A percentile compares a stretch with the other conserved stretches of the same genome.
phyloP scores from a whole-genome alignment of 2,888 invertebrate species.

The Eledona agricola region DNA sequence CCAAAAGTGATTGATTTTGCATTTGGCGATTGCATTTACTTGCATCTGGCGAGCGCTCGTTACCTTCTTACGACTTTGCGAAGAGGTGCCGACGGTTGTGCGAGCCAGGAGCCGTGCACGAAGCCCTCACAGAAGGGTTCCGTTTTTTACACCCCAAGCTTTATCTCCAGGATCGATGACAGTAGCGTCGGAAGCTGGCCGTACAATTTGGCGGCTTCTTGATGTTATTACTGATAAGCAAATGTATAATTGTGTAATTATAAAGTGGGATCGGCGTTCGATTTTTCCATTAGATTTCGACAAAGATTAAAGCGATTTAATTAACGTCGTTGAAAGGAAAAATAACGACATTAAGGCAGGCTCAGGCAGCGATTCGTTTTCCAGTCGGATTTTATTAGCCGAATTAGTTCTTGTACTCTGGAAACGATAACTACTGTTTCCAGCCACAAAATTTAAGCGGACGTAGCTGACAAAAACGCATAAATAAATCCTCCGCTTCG shows the following conservation, averaged over 20 bases:
- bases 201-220: conserved; percentile 31
- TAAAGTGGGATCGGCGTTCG: conserved; percentile 25
- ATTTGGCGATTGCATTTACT: conserved; percentile 3
- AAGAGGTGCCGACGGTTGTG: conserved; percentile 20
- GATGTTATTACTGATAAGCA: conserved; percentile 39
- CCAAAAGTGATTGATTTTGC: too few relatives aligned
- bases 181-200: conserved; percentile 28
- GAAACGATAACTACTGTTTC: too few relatives aligned
- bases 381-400: too few relatives aligned
- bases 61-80: conserved; percentile 9
- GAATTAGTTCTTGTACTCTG: too few relatives aligned
- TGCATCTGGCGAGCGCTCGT: conserved; percentile 2
- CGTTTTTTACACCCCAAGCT: not conserved
- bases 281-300: conserved; percentile 31
- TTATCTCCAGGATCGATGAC: conserved; percentile 29
- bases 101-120: conserved; percentile 8
- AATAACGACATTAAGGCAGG: conserved; percentile 8
- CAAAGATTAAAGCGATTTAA: conserved; percentile 29
- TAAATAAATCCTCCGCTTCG: too few relatives aligned
- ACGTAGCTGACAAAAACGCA: too few relatives aligned
- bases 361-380: too few relatives aligned
- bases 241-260: conserved; percentile 40
- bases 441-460: too few relatives aligned
- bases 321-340: conserved; percentile 12
- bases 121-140: conserved; percentile 9